A percentile compares a stretch with the other conserved stretches of the same genome.
Evolutionary conservation across 2,797 vertebrate genomes (phyloP).

Genomic region (Tragopan temminckii): DNA sequence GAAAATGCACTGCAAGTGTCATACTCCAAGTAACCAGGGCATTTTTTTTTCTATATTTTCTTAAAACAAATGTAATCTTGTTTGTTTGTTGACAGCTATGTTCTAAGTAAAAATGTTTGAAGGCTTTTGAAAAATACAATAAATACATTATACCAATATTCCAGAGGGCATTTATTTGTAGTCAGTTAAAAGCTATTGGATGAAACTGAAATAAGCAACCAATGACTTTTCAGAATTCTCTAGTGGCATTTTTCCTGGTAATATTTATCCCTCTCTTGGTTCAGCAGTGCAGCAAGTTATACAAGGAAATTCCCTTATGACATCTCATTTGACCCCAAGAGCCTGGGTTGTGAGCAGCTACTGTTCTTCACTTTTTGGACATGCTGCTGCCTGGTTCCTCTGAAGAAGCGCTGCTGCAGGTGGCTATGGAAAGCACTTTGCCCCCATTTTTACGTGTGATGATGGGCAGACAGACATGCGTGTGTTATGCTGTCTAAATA

Average conservation of each 20-base stretch:
- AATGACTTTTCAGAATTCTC: slow-evolving; percentile 26
- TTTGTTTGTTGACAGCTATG: neutral
- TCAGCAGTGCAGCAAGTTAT: neutral
- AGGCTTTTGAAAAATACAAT: slow-evolving; percentile 5
- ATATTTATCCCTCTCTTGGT: neutral
- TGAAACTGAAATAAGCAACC: neutral
- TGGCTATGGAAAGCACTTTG: neutral
- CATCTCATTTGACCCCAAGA: neutral
- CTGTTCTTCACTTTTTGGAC: neutral
- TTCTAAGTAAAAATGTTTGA: neutral
- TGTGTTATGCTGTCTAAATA: neutral
- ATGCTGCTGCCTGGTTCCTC: too few relatives aligned
- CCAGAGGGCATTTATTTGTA: neutral
- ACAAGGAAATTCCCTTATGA: neutral
- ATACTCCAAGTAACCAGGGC: neutral
- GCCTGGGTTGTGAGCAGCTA: neutral
- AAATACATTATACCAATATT: neutral
- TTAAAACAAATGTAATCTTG: neutral
- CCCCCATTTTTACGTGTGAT: fast-evolving
- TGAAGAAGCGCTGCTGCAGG: neutral
- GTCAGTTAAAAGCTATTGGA: slow-evolving; percentile 4
- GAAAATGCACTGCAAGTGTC: neutral
- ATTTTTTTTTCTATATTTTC: neutral
- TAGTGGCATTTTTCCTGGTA: slow-evolving; percentile 11
- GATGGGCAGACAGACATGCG: fast-evolving